Conservation (phyloP, 2,888 invertebrate species). For the Malacosoma neustria region DNA sequence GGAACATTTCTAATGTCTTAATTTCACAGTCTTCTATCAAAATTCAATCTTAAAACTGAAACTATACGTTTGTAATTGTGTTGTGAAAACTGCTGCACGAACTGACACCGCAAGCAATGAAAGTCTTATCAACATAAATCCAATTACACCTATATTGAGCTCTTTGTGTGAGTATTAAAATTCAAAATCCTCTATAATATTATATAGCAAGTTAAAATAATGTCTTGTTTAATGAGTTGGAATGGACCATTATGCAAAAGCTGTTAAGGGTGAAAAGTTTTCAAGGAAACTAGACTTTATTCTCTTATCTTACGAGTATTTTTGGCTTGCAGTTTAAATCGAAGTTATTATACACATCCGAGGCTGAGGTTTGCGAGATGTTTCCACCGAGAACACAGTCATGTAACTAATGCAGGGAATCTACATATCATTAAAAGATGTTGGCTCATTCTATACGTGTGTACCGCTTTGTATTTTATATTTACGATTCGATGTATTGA, state of each 20-base stretch:
- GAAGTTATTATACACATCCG: conserved; percentile 15
- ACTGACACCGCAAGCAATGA: conserved; percentile 21
- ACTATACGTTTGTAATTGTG: conserved; percentile 22
- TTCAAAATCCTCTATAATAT: not conserved
- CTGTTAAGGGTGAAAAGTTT: conserved; percentile 13
- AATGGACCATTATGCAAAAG: conserved; percentile 23
- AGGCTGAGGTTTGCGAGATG: conserved; percentile 51
- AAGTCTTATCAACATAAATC: conserved; percentile 26
- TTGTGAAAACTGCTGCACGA: conserved; percentile 37
- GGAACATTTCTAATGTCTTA: conserved; percentile 72
- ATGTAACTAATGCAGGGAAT: conserved; percentile 73
- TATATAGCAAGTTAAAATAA: conserved; percentile 52
- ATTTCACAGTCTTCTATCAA: conserved; percentile 36
- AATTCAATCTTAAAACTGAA: conserved; percentile 23
- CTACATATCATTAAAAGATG: conserved; percentile 75
- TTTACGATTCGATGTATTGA: conserved; percentile 55
- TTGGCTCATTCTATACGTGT: conserved; percentile 66
- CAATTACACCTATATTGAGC: conserved; percentile 12
- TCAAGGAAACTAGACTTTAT: conserved; percentile 14
- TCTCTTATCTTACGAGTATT: conserved; percentile 5
- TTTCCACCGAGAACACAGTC: conserved; percentile 70
- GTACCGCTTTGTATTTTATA: conserved; percentile 70
- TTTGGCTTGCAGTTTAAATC: conserved; percentile 18
- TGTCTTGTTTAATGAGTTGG: conserved; percentile 73
- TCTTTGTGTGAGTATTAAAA: not conserved